These are phyloP conservation scores for Drosophila atripex DNA, from an alignment of 2,888 invertebrate genomes.

Conservation along the genomic window DNA sequence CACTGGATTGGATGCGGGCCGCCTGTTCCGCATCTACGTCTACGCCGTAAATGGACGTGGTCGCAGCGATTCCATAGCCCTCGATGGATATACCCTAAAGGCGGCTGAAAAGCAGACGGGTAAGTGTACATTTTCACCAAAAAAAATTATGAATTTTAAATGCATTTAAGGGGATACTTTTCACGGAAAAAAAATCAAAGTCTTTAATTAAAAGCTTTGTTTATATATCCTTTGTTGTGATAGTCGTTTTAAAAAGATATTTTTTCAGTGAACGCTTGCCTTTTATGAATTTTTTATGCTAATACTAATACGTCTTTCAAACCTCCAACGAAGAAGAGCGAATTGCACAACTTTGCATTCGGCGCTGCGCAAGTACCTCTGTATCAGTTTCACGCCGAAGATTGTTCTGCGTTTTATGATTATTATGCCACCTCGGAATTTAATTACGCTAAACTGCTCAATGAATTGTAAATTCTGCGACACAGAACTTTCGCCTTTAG, in stretches of 20 bases:
- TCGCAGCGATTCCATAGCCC: conserved; percentile 88
- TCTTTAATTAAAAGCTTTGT: too few relatives aligned
- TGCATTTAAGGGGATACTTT: conserved; percentile 25
- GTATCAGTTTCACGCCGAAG: conserved; percentile 24
- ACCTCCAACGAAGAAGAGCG: background rate
- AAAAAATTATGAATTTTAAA: conserved; percentile 47
- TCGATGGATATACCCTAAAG: conserved; percentile 90
- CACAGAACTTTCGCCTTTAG: conserved; percentile 60
- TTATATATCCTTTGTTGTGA: background rate
- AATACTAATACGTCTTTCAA: conserved; percentile 42
- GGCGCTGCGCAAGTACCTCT: conserved; percentile 6
- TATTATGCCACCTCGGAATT: conserved; percentile 64
- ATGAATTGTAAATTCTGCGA: conserved; percentile 75
- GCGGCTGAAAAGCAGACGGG: conserved; percentile 91
- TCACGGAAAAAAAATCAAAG: background rate
- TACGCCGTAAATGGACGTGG: conserved; percentile 94
- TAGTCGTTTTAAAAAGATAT: background rate
- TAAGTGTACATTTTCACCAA: conserved; percentile 79
- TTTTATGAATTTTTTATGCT: conserved; percentile 68
- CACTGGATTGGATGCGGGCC: conserved; percentile 90
- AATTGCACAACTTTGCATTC: conserved; percentile 59
- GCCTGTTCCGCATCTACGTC: conserved; percentile 90
- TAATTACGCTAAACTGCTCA: conserved; percentile 78
- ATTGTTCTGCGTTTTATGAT: conserved; percentile 38
- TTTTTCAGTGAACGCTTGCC: conserved; percentile 30